Base-by-base conservation (phyloP, 2,113 vertebrate species). In the Eleginops maclovinus region DNA sequence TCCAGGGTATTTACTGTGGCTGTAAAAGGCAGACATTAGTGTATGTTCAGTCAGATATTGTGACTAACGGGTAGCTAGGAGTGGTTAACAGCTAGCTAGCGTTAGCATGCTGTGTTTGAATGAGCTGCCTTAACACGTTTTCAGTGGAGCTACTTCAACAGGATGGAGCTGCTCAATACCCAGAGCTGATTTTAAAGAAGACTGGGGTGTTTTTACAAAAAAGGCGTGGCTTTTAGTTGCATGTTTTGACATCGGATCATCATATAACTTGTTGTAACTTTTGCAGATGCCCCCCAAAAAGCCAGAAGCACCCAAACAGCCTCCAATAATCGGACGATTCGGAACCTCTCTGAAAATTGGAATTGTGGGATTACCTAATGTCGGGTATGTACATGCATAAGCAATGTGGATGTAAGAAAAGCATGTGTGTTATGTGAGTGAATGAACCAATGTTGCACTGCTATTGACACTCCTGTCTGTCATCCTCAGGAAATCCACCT, bases 281-380 rank as follows among this genome's bases (percentile, higher is more conserved):
- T 79, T 69, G 2, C 91, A 99, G 98, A 99, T 99, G 98, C 95
- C 98, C 79, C 98, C 98, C 1, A 99, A 99, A 92, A 99, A 99
- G 91, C 92, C 79, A 95, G 96, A 98, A 86, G 97, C 95, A 75
- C 94, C 97, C 40, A 99, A 99, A 63, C 90, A 93, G 15, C 91
- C 95, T 43, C 95, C 96, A 36, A 95, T 99, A 78, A 99, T 99
- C 88, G 98, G 98, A 89, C 94, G 98, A 76, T 99, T 99, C 88
- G 98, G 98, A 86, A 99, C 98, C 44, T 98, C 98, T 11, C 90
- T 99, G 91, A 99, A 99, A 93, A 97, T 99, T 87, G 98, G 98
- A 85, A 98, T 99, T 83, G 98, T 99, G 67, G 98, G 98, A 90
- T 94, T 99, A 86, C 98, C 98, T 16, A 99, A 99, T 91, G 97